Evolutionary conservation across 2,888 invertebrate species (phyloP), one percentile per base, ranked within the genome.

Genomic region (Sussaba pulchella): DNA sequence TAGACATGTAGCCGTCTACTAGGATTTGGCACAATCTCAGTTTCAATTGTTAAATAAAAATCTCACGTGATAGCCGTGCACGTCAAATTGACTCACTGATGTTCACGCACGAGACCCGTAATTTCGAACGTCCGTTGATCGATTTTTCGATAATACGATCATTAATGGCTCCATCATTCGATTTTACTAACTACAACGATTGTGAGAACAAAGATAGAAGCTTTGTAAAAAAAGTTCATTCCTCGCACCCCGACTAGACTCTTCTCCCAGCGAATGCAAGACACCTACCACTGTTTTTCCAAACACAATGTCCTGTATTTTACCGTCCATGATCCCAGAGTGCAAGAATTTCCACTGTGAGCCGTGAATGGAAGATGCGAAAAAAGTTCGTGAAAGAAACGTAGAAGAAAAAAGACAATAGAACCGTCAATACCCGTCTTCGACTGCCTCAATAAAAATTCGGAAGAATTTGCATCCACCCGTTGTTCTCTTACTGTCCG

Each of bases 151-250:
- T n/a, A n/a, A n/a, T n/a, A n/a, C n/a, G n/a, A n/a, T n/a, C n/a
- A n/a, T n/a, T n/a, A n/a, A n/a, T n/a, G n/a, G n/a, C n/a, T n/a
- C n/a, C n/a, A n/a, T n/a, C n/a, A n/a, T n/a, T n/a, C n/a, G n/a
- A n/a, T n/a, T n/a, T n/a, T n/a, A n/a, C n/a, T n/a, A n/a, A n/a
- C n/a, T 47, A 24, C 43, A 52, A 41, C 52, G 36, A 63, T 26
- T 36, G 63, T 63, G 63, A 70, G 52, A 70, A 45, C 21, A 10
- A 54, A 45, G 43, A 70, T 59, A 52, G 39, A 67, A 67, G 66
- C 66, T 70, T n/a, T 39, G 10, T 50, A 10, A 41, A 12, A 39
- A 50, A 61, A 36, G 21, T 26, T 50, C 63, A 63, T 61, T 36
- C 17, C 1, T 19, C 54, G 50, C 54, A 19, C 21, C 19, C 41